These are phyloP conservation scores for Bombus waltoni DNA, from an alignment of 1,140 invertebrate species.

Conservation along the genomic window DNA sequence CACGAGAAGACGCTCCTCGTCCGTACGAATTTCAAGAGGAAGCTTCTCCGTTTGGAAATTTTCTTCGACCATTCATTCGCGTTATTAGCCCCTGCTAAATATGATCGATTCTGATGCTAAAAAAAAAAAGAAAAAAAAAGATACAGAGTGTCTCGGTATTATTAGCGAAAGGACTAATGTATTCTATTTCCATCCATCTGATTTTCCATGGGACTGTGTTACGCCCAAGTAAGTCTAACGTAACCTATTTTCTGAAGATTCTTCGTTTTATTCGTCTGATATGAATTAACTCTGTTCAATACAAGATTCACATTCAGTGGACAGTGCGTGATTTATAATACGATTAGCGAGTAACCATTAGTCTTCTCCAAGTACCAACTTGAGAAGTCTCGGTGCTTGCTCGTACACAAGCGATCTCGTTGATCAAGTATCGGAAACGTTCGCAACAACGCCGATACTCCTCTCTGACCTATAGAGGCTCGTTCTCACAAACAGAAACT, in stretches of 20 bases:
- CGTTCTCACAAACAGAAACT: background rate
- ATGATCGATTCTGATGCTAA: background rate
- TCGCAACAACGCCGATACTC: background rate
- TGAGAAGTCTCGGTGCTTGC: background rate
- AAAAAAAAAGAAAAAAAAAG: too few relatives aligned
- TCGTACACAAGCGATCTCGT: slow-evolving; percentile 37
- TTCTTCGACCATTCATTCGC: background rate
- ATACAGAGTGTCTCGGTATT: background rate
- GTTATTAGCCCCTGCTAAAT: background rate
- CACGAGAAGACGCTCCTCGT: background rate
- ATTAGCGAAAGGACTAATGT: background rate
- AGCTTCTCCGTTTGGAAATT: background rate
- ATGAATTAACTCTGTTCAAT: background rate
- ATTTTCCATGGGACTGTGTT: background rate
- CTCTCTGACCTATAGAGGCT: background rate
- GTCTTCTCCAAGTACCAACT: background rate
- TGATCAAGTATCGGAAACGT: slow-evolving; percentile 41
- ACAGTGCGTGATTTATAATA: background rate
- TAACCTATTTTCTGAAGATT: background rate
- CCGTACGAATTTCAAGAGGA: background rate
- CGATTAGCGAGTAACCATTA: background rate
- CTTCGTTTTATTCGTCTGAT: background rate
- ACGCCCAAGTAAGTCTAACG: too few relatives aligned
- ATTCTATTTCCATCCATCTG: background rate
- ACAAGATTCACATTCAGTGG: background rate